Percentiles rank a stretch among this genome's conserved stretches.
Evolutionary conservation across 1,140 invertebrate species (phyloP).

Genomic region (Apolygus lucorum): DNA sequence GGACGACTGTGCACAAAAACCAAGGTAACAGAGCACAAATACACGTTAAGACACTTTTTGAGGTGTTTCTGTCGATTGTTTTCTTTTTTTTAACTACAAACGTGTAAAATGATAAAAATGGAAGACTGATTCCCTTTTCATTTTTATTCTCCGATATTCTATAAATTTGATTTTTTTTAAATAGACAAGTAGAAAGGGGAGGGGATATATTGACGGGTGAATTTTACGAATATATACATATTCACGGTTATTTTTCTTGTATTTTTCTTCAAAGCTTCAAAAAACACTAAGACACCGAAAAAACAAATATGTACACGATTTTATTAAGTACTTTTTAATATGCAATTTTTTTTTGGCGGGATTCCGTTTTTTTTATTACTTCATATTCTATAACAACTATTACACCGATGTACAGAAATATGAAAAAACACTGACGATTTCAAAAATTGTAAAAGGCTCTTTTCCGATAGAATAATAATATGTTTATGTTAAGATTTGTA

Average conservation of each 20-base stretch:
- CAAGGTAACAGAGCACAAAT: not conserved
- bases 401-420: conserved; percentile 13
- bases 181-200: not conserved
- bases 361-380: not conserved
- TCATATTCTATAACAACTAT: not conserved
- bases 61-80: not conserved
- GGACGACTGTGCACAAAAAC: not conserved
- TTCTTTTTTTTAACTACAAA: conserved; percentile 1
- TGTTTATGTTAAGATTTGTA: conserved; percentile 20
- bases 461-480: conserved; percentile 16
- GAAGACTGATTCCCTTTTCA: conserved; percentile 13
- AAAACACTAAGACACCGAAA: conserved; percentile 6
- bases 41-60: conserved; percentile 12
- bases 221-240: conserved; percentile 2
- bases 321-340: conserved; percentile 1
- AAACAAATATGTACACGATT: not conserved
- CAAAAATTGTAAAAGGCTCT: conserved; percentile 13
- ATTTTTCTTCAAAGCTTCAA: not conserved
- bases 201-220: too few relatives aligned
- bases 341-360: not conserved
- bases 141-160: not conserved
- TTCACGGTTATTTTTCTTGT: not conserved
- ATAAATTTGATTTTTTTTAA: not conserved
- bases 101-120: conserved; percentile 3
- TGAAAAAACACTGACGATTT: conserved; percentile 4